Base-by-base conservation (phyloP, 2,888 invertebrate genomes). In the Drosophila ezoana region DNA sequence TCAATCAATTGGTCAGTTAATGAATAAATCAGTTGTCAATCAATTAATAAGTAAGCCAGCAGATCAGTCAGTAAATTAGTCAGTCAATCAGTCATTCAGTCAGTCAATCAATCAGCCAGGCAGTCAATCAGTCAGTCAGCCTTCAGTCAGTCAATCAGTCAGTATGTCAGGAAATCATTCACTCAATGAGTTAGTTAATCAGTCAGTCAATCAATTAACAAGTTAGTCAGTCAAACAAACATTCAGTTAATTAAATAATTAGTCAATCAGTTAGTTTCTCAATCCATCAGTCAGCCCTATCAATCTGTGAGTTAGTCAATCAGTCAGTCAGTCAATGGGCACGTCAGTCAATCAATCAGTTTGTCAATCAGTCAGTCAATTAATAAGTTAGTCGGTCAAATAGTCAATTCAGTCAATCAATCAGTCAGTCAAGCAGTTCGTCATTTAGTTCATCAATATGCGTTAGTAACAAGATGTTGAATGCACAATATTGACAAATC, bases 11-110 rank as follows among this genome's bases (percentile, higher is more conserved):
- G n/a, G 20, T 18, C 45, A 51, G 16, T 35, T 10, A 10, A 38
- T 44, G 45, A 35, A 20, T 38, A 47, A 64, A 47, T 10, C 41
- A 43, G 41, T 68, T 33, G 38, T 56, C 61, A 48, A 14, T 47
- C 53, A 53, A 48, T 67, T 44, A 35, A 11, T 35, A 10, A 35
- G 4, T 35, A 11, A 13, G 10, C 4, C 11, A 33, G 11, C 11
- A 9, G 11, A 33, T 1, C 33, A 33, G 33, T 33, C 3, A 10
- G 2, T 33, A 8, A 33, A 8, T 10, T 4, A 33, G 10, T 33
- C 35, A 35, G 35, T 35, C 3, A 35, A 35, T 13, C 35, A 35
- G 13, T 13, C 35, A 13, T 3, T 35, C 40, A 9, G 40, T 8
- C 40, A 14, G 40, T 40, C 16, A 16, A 9, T 33, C 33, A 10